Percentiles rank a stretch among this genome's conserved stretches.
These are phyloP conservation scores for Myotis yumanensis DNA, from an alignment of 2,113 vertebrate species.

Conservation along the genomic window DNA sequence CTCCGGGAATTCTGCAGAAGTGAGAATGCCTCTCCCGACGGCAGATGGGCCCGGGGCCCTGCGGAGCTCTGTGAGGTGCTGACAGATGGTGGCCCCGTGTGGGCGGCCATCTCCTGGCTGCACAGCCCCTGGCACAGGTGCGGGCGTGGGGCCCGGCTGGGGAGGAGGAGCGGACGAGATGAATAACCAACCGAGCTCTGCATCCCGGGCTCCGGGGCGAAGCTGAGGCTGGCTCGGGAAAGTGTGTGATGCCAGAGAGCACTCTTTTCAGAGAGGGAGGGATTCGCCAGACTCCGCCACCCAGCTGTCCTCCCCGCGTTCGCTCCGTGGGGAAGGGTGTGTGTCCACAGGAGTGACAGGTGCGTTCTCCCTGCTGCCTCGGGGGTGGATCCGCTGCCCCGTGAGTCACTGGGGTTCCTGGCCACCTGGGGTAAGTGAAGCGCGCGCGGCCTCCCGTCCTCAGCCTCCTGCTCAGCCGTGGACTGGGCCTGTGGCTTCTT, in stretches of 20 bases:
- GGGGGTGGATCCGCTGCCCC: neutral
- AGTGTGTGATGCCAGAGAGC: slow-evolving; percentile 19
- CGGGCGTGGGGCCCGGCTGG: slow-evolving; percentile 40
- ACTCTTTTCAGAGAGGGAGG: neutral
- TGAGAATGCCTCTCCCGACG: slow-evolving; percentile 41
- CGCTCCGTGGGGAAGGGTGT: neutral
- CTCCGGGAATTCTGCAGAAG: slow-evolving; percentile 19
- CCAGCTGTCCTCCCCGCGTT: neutral
- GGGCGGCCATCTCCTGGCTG: neutral
- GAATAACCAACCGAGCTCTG: neutral
- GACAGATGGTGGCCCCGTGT: neutral
- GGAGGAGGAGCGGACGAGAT: accelerated
- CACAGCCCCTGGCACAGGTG: neutral
- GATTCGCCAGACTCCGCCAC: neutral
- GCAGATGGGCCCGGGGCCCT: slow-evolving; percentile 15
- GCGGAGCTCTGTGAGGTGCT: neutral
- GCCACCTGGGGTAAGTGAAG: neutral
- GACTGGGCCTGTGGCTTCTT: too few relatives aligned
- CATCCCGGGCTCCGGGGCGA: neutral
- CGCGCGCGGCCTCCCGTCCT: too few relatives aligned
- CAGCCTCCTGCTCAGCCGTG: neutral
- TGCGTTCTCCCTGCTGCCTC: neutral
- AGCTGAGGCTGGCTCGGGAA: slow-evolving; percentile 34
- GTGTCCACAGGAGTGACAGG: neutral
- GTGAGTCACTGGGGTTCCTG: neutral